Evolutionary conservation across 2,113 vertebrate species (phyloP).

Genomic region (Felis chaus): DNA sequence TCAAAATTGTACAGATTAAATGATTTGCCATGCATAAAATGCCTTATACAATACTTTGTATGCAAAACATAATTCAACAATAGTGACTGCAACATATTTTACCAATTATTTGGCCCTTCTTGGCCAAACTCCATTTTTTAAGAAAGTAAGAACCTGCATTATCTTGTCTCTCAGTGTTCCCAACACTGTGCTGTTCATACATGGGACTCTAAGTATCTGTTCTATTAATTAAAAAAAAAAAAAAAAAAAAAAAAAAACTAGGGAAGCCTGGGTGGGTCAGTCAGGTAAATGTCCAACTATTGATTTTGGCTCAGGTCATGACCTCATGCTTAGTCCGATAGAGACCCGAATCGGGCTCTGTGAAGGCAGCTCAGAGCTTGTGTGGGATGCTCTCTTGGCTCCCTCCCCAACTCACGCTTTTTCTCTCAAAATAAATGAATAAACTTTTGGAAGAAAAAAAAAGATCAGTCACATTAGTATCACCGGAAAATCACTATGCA

Average conservation of each 20-base stretch:
- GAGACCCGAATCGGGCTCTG: too few relatives aligned
- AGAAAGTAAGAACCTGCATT: not conserved
- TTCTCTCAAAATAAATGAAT: too few relatives aligned
- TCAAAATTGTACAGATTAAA: slow-evolving; percentile 2
- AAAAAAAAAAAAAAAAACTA: not conserved
- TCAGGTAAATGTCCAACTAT: too few relatives aligned
- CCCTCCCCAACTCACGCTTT: too few relatives aligned
- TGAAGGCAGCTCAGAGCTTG: too few relatives aligned
- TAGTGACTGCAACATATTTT: not conserved
- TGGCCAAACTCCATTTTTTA: not conserved
- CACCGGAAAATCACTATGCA: not conserved
- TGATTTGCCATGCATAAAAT: not conserved
- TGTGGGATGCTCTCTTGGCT: too few relatives aligned
- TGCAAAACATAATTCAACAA: not conserved
- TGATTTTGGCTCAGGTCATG: too few relatives aligned
- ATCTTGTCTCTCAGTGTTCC: not conserved
- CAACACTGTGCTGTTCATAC: not conserved
- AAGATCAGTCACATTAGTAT: not conserved
- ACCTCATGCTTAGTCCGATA: too few relatives aligned
- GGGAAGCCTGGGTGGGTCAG: too few relatives aligned
- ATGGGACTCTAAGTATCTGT: not conserved
- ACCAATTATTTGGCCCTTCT: not conserved
- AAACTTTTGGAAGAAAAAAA: not conserved
- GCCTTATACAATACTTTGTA: not conserved
- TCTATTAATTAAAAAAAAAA: not conserved